Evolutionary conservation across 2,797 vertebrate genomes (phyloP), one percentile per base, ranked within the genome.

Genomic region (Pteronotus mesoamericanus): DNA sequence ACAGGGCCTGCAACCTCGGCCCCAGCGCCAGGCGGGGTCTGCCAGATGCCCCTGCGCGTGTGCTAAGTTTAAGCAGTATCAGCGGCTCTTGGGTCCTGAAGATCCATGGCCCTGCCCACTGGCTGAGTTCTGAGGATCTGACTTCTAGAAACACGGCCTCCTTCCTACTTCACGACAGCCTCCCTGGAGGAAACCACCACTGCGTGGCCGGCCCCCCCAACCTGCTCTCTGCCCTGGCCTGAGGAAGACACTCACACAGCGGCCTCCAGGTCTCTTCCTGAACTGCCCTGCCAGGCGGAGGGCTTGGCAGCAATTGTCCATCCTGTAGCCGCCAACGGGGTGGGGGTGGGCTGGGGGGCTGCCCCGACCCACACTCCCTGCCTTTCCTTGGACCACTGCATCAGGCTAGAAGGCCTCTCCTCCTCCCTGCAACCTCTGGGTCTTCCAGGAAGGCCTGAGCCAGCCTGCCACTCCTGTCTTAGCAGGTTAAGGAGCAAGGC

Each of bases 121-220:
- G 39, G 88, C 48, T 69, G 77, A 78, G 61, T 94, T 82, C 86
- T 39, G 77, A 77, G 19, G 75, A 75, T 72, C 72, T 51, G 53
- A 69, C 68, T 96, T 95, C 91, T 89, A 82, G 96, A 90, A 92
- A 68, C 44, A 61, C 42, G 16, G n/a, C 9, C 79, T 87, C 75
- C 64, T 21, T 87, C 75, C 64, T 21, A 78, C 74, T 86, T 90
- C 48, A 16, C 48, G 22, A 51, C 6, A 46, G 93, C 39, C 37
- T 66, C 59, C 37, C n/a, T 5, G 10, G 86, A 78, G 94, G 92
- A 93, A 80, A 84, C 19, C 86, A 90, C 93, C 66, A 68, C 29
- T 0, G 8, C 29, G 19, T 9, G 10, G 53, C 74, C 18, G 29
- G 12, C 24, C 57, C 57, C 57, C 48, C 44, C 10, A 18, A 15